Conservation (phyloP, 2,888 invertebrate genomes). For the Chaitophorus viminalis region DNA sequence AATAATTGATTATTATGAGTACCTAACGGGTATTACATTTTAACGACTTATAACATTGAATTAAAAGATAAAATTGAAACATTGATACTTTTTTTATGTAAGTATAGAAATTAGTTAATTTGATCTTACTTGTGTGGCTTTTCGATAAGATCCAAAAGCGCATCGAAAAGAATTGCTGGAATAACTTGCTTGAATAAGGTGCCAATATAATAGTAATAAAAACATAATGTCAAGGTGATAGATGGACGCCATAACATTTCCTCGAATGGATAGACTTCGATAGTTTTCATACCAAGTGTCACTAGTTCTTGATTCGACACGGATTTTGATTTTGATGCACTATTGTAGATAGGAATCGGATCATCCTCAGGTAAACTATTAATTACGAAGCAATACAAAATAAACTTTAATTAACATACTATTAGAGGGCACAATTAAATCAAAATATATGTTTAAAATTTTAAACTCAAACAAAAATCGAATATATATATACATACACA, state of each 20-base stretch:
- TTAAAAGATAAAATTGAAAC: not conserved
- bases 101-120: conserved; percentile 59
- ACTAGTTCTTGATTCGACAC: conserved; percentile 65
- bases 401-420: not conserved
- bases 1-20: no score
- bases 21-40: no score
- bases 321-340: conserved; percentile 71
- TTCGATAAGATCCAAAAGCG: conserved; percentile 72
- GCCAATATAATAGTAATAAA: conserved; percentile 74
- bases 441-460: not conserved
- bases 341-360: conserved; percentile 81
- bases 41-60: no score
- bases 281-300: conserved; percentile 70
- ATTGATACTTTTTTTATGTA: not conserved
- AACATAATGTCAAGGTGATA: conserved; percentile 71
- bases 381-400: not conserved
- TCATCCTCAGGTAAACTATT: not conserved
- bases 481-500: not conserved
- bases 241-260: conserved; percentile 77
- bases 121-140: conserved; percentile 76
- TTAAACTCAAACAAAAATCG: not conserved
- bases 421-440: not conserved
- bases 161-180: conserved; percentile 82
- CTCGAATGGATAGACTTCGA: conserved; percentile 74
- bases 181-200: conserved; percentile 80